Conservation (phyloP, 2,888 invertebrate species). For the Molanna angustata region DNA sequence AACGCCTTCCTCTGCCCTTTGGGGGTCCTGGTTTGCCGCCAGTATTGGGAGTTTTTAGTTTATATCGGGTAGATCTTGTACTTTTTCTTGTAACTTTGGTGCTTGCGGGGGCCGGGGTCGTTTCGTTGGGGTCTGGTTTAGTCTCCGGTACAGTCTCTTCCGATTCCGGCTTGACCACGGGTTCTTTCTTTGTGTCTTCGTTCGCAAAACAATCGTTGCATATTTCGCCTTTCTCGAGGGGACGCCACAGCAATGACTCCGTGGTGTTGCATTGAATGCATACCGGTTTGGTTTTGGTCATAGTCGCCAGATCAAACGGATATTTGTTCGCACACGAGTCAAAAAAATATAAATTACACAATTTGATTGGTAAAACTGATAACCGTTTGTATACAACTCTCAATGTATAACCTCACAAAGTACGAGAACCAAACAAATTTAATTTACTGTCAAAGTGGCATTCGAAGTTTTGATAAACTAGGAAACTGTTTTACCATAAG, state of each 20-base stretch:
- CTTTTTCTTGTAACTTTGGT: slow-evolving; percentile 58
- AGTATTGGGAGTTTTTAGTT: slow-evolving; percentile 47
- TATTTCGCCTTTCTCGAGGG: slow-evolving; percentile 69
- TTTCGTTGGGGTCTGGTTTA: slow-evolving; percentile 41
- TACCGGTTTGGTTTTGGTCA: slow-evolving; percentile 55
- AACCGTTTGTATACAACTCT: background rate
- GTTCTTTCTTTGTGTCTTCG: slow-evolving; percentile 44
- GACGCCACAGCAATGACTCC: slow-evolving; percentile 74
- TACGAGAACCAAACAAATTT: slow-evolving; percentile 9
- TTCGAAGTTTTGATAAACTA: background rate
- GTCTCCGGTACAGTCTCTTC: slow-evolving; percentile 36
- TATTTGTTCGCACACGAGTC: too few relatives aligned
- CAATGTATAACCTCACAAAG: background rate
- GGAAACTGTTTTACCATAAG: slow-evolving; percentile 6
- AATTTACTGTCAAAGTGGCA: slow-evolving; percentile 18
- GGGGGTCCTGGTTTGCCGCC: slow-evolving; percentile 39
- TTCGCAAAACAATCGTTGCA: slow-evolving; percentile 70
- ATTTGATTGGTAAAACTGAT: too few relatives aligned
- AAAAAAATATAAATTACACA: too few relatives aligned
- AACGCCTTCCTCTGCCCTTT: slow-evolving; percentile 73
- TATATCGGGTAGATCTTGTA: slow-evolving; percentile 55
- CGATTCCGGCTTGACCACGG: slow-evolving; percentile 33
- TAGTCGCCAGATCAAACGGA: too few relatives aligned
- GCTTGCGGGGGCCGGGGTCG: slow-evolving; percentile 50
- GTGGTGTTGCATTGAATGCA: slow-evolving; percentile 69